phyloP scores from a whole-genome alignment of 2,888 invertebrate genomes.

The Lobophora halterata region DNA sequence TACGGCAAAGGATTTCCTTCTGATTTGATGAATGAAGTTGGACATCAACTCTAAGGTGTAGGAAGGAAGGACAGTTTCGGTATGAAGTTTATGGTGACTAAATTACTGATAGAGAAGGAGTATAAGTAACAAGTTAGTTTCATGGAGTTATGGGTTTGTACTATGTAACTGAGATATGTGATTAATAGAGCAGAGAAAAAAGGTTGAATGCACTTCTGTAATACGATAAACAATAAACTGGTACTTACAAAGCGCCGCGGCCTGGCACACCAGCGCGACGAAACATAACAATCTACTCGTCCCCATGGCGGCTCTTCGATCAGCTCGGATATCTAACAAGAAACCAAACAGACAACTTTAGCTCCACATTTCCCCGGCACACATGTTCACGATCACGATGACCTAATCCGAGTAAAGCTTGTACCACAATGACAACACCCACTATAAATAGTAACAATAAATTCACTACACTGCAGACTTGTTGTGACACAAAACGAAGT shows the following conservation, averaged over 20 bases:
- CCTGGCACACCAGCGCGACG: slow-evolving; percentile 59
- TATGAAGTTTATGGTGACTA: too few relatives aligned
- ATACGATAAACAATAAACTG: slow-evolving; percentile 25
- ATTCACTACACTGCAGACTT: slow-evolving; percentile 52
- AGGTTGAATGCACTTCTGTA: slow-evolving; percentile 46
- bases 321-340: slow-evolving; percentile 71
- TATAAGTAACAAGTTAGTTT: too few relatives aligned
- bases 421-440: slow-evolving; percentile 78
- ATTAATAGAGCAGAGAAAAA: slow-evolving; percentile 28
- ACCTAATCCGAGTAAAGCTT: slow-evolving; percentile 76
- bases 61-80: too few relatives aligned
- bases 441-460: slow-evolving; percentile 82
- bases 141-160: slow-evolving; percentile 23
- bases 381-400: slow-evolving; percentile 77
- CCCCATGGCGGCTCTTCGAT: slow-evolving; percentile 65
- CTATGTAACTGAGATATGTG: slow-evolving; percentile 9
- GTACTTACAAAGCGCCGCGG: slow-evolving; percentile 69
- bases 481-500: slow-evolving; percentile 52
- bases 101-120: too few relatives aligned
- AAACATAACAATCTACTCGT: slow-evolving; percentile 62
- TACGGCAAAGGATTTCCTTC: too few relatives aligned
- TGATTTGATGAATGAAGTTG: too few relatives aligned
- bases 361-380: slow-evolving; percentile 68
- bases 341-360: slow-evolving; percentile 68
- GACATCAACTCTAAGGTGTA: too few relatives aligned